phyloP scores from a whole-genome alignment of 2,888 invertebrate genomes.

The Zaprionus lineosus region DNA sequence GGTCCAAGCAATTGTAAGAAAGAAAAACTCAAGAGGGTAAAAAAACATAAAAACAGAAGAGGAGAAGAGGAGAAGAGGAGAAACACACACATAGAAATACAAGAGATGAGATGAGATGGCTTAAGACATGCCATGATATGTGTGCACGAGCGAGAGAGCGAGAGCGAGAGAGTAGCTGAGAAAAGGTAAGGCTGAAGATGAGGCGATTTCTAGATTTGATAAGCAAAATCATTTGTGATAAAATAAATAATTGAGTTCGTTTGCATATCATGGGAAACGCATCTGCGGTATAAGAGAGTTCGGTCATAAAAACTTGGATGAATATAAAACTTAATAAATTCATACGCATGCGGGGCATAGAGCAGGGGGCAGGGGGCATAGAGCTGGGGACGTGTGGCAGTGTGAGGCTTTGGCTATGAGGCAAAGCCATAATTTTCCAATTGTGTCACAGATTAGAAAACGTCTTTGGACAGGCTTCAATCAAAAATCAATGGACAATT shows the following conservation, averaged over 20 bases:
- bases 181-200: slow-evolving; percentile 63
- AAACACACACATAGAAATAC: slow-evolving; percentile 69
- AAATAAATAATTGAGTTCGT: slow-evolving; percentile 82
- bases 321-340: slow-evolving; percentile 59
- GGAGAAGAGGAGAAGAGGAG: too few relatives aligned
- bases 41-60: too few relatives aligned
- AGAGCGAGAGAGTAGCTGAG: slow-evolving; percentile 53
- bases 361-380: too few relatives aligned
- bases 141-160: background rate
- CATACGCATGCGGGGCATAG: slow-evolving; percentile 52
- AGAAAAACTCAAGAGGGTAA: slow-evolving; percentile 73
- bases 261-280: slow-evolving; percentile 81
- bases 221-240: slow-evolving; percentile 79
- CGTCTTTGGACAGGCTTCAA: slow-evolving; percentile 73
- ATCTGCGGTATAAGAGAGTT: slow-evolving; percentile 37
- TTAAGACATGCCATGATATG: background rate
- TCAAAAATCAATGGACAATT: slow-evolving; percentile 60
- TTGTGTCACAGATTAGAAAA: slow-evolving; percentile 73
- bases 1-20: slow-evolving; percentile 73
- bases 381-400: too few relatives aligned
- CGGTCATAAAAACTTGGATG: slow-evolving; percentile 21
- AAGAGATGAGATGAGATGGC: slow-evolving; percentile 60
- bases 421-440: slow-evolving; percentile 54
- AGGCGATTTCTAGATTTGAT: slow-evolving; percentile 76
- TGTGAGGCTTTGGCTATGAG: too few relatives aligned